Percentiles rank a stretch among this genome's conserved stretches.
These are phyloP conservation scores for Troilus luridus DNA, from an alignment of 2,888 invertebrate genomes.

Conservation along the genomic window DNA sequence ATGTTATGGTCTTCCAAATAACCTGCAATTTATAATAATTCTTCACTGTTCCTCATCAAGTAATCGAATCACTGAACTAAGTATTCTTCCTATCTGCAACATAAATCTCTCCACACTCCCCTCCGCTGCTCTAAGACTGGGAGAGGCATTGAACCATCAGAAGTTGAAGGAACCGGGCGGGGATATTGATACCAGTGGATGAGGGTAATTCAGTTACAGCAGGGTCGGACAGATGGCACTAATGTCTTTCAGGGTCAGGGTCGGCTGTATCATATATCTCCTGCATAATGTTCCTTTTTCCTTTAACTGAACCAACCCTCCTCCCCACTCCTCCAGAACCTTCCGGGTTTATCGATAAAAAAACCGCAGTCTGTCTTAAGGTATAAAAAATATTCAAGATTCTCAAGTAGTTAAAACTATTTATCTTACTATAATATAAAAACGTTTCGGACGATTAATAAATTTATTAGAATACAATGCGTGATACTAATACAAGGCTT, in stretches of 20 bases:
- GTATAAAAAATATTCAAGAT: background rate
- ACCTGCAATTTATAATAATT: background rate
- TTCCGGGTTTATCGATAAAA: background rate
- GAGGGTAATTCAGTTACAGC: constrained; percentile 21
- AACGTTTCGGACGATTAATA: too few species aligned
- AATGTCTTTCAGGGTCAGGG: constrained; percentile 32
- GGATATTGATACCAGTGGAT: background rate
- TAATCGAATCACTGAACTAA: background rate
- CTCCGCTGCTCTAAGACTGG: background rate
- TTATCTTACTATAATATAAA: too few species aligned
- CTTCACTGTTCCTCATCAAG: too few species aligned
- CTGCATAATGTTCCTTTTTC: background rate
- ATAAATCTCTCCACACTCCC: background rate
- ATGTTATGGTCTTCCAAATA: too few species aligned
- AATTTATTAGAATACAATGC: too few species aligned
- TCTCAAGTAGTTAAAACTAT: too few species aligned
- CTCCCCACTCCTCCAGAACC: background rate
- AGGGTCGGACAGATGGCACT: constrained; percentile 25
- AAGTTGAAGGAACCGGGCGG: background rate
- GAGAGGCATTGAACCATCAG: background rate
- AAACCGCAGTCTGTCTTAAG: background rate
- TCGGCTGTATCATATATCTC: constrained; percentile 15
- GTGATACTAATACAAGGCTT: too few species aligned
- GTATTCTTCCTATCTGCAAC: background rate
- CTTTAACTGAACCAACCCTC: background rate